These are phyloP conservation scores for Thalassophryne amazonica DNA, from an alignment of 2,797 vertebrate species.

Conservation along the genomic window DNA sequence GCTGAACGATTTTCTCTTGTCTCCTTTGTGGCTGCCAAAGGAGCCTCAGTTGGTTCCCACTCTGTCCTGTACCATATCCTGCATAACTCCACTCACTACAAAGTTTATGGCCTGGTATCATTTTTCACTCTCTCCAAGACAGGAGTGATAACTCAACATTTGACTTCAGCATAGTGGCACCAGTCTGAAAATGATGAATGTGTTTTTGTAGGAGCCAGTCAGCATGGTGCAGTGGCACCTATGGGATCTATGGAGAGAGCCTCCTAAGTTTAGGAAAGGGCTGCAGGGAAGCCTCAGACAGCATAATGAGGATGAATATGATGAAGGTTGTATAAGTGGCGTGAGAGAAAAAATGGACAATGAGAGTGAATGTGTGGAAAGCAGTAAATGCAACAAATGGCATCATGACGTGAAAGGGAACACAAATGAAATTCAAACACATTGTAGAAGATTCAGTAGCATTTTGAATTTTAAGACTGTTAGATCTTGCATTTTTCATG, in stretches of 20 bases:
- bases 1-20: slow-evolving; percentile 55
- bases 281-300: slow-evolving; percentile 2
- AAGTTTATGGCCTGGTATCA: slow-evolving; percentile 51
- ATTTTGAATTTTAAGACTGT: neutral
- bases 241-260: slow-evolving; percentile 22
- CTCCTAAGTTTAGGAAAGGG: slow-evolving; percentile 21
- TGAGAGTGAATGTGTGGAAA: slow-evolving; percentile 12
- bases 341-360: neutral
- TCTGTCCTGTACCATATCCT: slow-evolving; percentile 36
- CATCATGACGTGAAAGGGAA: neutral
- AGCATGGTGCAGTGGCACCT: slow-evolving; percentile 39
- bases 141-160: slow-evolving; percentile 57
- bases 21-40: slow-evolving; percentile 45
- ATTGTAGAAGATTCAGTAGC: neutral
- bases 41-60: slow-evolving; percentile 30
- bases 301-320: neutral
- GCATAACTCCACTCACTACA: slow-evolving; percentile 35
- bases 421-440: neutral
- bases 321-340: neutral
- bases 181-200: slow-evolving; percentile 58
- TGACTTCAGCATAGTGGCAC: slow-evolving; percentile 36
- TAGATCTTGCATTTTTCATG: neutral
- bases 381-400: neutral
- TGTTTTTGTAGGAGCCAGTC: slow-evolving; percentile 43
- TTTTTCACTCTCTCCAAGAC: slow-evolving; percentile 46